A percentile compares a stretch with the other conserved stretches of the same genome.
Conservation (phyloP, 2,888 invertebrate genomes). For the Limnephilus marmoratus region DNA sequence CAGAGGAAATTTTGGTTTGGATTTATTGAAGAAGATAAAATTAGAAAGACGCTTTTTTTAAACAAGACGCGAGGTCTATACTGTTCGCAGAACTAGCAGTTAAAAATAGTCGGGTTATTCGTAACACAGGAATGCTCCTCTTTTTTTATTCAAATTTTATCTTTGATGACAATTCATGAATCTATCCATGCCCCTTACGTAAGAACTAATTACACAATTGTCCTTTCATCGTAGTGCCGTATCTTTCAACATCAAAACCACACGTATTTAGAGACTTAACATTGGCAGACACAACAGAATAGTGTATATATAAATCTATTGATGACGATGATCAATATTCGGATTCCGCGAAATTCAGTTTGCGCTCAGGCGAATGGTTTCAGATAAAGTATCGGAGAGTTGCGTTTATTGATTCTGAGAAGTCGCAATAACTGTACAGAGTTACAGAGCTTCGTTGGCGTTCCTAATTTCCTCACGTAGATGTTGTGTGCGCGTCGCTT, state of each 20-base stretch:
- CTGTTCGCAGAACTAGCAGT: no score
- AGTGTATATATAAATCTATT: background rate
- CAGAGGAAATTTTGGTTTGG: no score
- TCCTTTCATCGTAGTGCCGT: background rate
- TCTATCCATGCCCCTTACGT: no score
- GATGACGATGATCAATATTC: background rate
- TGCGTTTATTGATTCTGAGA: slow-evolving; percentile 32
- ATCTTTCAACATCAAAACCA: background rate
- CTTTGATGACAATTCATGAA: no score
- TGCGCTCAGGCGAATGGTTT: slow-evolving; percentile 4
- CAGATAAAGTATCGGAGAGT: slow-evolving; percentile 26
- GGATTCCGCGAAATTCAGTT: slow-evolving; percentile 35
- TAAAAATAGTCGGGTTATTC: no score
- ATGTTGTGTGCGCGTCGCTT: background rate
- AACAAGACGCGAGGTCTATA: no score
- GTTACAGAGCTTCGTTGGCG: background rate
- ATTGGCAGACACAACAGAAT: background rate
- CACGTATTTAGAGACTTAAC: background rate
- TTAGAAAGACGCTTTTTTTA: no score
- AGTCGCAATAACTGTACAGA: slow-evolving; percentile 1
- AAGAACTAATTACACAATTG: no score
- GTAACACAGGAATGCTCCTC: no score
- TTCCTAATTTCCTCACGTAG: background rate
- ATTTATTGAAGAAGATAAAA: no score
- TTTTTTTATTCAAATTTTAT: no score